These are phyloP conservation scores for Apodemus agrarius DNA, from an alignment of 2,797 vertebrate species.

Conservation along the genomic window DNA sequence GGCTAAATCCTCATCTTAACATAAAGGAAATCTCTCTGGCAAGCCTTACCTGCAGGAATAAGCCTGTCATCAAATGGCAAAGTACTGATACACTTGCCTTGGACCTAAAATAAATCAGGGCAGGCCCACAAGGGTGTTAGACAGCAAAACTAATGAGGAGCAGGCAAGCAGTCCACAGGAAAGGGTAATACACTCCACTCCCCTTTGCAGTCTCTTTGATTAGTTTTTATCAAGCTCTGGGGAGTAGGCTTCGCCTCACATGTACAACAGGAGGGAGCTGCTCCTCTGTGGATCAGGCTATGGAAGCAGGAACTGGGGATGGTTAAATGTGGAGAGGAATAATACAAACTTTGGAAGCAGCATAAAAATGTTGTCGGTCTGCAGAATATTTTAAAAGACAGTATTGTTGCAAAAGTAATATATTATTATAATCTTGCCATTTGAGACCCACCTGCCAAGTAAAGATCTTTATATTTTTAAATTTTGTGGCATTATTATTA, in stretches of 20 bases:
- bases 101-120: constrained; percentile 59
- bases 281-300: background rate
- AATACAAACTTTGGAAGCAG: background rate
- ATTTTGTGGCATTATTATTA: background rate
- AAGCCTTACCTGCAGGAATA: constrained; percentile 13
- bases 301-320: background rate
- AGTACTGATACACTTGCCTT: background rate
- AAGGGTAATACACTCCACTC: background rate
- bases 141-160: constrained; percentile 51
- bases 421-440: background rate
- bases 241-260: background rate
- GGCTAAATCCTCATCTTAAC: background rate
- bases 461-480: background rate
- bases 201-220: constrained; percentile 31
- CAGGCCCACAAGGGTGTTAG: background rate
- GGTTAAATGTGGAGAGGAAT: constrained; percentile 17
- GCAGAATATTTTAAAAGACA: background rate
- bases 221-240: constrained; percentile 43
- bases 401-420: background rate
- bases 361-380: constrained; percentile 21
- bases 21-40: background rate
- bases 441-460: background rate
- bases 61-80: background rate
- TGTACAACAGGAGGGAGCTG: background rate
- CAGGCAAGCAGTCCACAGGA: background rate